Evolutionary conservation across 2,888 invertebrate species (phyloP).

Genomic region (Taphrorychus bicolor): DNA sequence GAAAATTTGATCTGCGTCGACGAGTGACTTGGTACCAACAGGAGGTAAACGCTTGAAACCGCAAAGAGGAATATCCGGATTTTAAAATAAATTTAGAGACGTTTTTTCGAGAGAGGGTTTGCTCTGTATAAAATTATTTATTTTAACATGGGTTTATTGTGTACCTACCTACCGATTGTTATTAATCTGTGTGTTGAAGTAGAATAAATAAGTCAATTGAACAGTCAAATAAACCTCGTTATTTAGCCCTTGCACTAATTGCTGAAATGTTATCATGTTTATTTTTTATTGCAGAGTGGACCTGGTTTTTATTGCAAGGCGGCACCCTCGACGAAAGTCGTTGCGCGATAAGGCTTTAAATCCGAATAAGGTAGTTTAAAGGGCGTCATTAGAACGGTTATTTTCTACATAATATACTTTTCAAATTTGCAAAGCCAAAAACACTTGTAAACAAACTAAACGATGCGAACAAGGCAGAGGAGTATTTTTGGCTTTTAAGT

Average conservation of each 20-base stretch:
- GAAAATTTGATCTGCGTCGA: slow-evolving; percentile 74
- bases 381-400: slow-evolving; percentile 6
- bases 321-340: slow-evolving; percentile 3
- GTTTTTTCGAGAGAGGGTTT: not conserved
- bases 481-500: not conserved
- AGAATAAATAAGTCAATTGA: slow-evolving; percentile 14
- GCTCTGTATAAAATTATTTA: slow-evolving; percentile 1
- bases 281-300: slow-evolving; percentile 37
- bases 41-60: slow-evolving; percentile 5
- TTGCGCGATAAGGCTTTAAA: slow-evolving; percentile 25
- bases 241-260: not conserved
- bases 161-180: not conserved
- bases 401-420: not conserved
- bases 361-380: slow-evolving; percentile 35
- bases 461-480: not conserved
- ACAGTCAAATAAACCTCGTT: slow-evolving; percentile 6
- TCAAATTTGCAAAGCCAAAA: not conserved
- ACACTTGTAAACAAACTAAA: no score
- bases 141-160: slow-evolving; percentile 9
- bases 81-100: slow-evolving; percentile 1
- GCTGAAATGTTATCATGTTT: slow-evolving; percentile 7
- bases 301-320: not conserved
- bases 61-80: not conserved
- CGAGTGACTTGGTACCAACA: not conserved
- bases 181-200: not conserved